Conservation (phyloP, 2,888 invertebrate genomes). For the Lepidocyrtinus sp. region DNA sequence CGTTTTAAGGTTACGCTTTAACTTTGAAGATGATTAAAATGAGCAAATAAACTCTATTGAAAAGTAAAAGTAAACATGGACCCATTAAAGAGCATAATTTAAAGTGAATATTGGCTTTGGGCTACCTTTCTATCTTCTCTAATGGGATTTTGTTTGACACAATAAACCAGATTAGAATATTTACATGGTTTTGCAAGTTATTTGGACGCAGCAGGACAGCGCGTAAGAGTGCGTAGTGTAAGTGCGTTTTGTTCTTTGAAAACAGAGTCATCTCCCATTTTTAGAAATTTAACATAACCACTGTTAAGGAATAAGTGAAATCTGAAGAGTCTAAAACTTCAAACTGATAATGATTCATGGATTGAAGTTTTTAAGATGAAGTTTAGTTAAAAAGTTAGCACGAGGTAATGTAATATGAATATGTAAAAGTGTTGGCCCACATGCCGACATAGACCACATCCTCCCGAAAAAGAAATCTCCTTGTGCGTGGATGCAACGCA, state of each 20-base stretch:
- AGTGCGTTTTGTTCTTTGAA: too few relatives aligned
- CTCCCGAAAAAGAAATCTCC: neutral
- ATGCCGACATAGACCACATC: neutral
- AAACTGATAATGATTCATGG: conserved; percentile 7
- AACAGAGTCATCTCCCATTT: too few relatives aligned
- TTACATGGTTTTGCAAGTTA: neutral
- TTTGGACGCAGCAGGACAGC: too few relatives aligned
- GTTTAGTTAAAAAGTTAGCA: conserved; percentile 5
- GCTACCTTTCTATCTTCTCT: conserved; percentile 25
- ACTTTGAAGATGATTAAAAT: conserved; percentile 8
- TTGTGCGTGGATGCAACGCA: conserved; percentile 1
- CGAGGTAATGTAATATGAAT: neutral
- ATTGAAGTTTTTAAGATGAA: neutral
- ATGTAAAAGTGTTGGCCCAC: too few relatives aligned
- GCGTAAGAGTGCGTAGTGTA: too few relatives aligned
- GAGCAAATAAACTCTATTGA: conserved; percentile 20
- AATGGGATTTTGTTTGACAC: conserved; percentile 60
- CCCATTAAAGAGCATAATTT: conserved; percentile 26
- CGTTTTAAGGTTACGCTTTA: too few relatives aligned
- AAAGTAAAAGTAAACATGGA: conserved; percentile 59
- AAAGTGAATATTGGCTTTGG: conserved; percentile 51
- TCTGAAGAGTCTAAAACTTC: neutral
- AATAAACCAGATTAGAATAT: conserved; percentile 51
- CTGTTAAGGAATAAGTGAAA: neutral
- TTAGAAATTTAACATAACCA: too few relatives aligned